Percentiles rank a stretch among this genome's conserved stretches.
These are phyloP conservation scores for Heteromyza rotundicornis DNA, from an alignment of 2,888 invertebrate genomes.

Conservation along the genomic window DNA sequence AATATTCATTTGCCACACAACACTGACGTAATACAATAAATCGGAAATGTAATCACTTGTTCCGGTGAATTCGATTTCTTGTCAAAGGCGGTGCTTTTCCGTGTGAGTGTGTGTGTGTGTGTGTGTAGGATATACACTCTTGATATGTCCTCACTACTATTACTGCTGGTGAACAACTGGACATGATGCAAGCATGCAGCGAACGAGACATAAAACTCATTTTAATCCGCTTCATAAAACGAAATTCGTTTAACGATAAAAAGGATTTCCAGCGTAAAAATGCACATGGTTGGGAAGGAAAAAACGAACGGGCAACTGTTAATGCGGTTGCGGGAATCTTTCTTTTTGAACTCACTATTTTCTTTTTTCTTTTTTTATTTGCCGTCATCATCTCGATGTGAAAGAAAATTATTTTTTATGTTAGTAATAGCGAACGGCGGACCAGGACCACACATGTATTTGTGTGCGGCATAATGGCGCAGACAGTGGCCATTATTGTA, in stretches of 20 bases:
- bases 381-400: no score
- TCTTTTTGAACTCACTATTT: no score
- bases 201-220: background rate
- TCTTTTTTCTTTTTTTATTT: background rate
- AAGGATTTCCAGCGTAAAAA: constrained; percentile 1
- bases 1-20: no score
- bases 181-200: no score
- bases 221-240: constrained; percentile 2
- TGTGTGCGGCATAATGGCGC: background rate
- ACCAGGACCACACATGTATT: background rate
- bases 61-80: no score
- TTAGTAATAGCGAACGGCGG: background rate
- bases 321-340: background rate
- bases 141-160: no score
- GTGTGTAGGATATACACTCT: no score
- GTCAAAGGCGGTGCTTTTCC: no score
- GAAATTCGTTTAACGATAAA: constrained; percentile 4
- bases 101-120: no score
- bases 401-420: constrained; percentile 4
- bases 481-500: background rate
- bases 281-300: background rate
- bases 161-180: no score
- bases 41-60: no score
- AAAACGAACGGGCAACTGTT: background rate
- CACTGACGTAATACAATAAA: no score